Evolutionary conservation across 2,888 invertebrate species (phyloP).

Genomic region (Aphodius sticticus): DNA sequence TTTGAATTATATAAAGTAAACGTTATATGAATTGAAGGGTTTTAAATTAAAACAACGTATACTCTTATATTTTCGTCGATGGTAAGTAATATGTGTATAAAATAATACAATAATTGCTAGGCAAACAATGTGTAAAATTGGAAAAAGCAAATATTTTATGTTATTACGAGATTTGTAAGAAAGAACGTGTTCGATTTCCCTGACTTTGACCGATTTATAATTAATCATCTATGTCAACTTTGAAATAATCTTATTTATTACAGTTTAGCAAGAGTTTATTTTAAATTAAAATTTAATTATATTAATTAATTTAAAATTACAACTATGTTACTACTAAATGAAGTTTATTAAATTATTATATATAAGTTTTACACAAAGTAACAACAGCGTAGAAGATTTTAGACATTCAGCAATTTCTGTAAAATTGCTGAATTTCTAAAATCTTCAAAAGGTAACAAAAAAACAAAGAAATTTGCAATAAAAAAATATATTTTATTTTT

Average conservation of each 20-base stretch:
- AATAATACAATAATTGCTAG: slow-evolving; percentile 4
- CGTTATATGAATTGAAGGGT: not conserved
- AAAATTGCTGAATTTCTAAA: not conserved
- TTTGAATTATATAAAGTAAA: slow-evolving; percentile 4
- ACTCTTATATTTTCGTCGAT: not conserved
- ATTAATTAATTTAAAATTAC: not conserved
- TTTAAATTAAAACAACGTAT: not conserved
- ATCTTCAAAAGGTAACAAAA: not conserved
- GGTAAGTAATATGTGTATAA: not conserved
- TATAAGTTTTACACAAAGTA: too few species aligned
- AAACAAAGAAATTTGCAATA: not conserved
- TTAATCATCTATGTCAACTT: slow-evolving; percentile 4
- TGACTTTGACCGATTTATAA: not conserved
- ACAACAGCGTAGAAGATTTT: too few species aligned
- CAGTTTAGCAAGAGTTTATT: slow-evolving; percentile 1
- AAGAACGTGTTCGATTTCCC: not conserved
- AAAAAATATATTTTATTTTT: slow-evolving; percentile 1
- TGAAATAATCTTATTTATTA: not conserved
- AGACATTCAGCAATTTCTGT: too few species aligned
- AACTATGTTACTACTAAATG: not conserved
- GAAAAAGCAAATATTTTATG: not conserved
- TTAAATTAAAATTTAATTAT: slow-evolving; percentile 4
- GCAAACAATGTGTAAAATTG: not conserved
- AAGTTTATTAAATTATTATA: too few species aligned
- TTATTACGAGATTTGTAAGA: not conserved